Evolutionary conservation across 2,888 invertebrate species (phyloP), one percentile per base, ranked within the genome.

Genomic region (Capitulum mitella): DNA sequence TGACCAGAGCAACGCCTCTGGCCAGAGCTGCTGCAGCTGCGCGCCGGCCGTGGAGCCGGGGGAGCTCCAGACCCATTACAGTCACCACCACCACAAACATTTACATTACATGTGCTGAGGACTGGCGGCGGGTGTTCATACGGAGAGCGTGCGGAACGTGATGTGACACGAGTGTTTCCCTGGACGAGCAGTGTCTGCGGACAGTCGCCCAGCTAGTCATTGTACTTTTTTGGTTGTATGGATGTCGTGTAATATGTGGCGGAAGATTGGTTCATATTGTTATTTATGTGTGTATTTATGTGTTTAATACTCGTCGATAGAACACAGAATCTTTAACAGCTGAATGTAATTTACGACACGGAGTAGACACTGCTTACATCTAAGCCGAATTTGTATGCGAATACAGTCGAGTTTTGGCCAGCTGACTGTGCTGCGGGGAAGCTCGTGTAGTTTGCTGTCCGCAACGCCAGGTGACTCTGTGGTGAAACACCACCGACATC

Each of bases 251-350:
- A 22, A 2, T 34, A 32, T 78, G 51, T 78, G 51, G 10, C 40
- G 19, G 76, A 77, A 78, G 78, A 78, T 78, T 12, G 78, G 46
- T 78, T 46, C 77, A 78, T 78, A 77, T 78, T 77, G 77, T 12
- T 78, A 78, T 78, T 77, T 78, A 78, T 78, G 70, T 78, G 75
- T 78, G 74, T 78, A 46, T 78, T 34, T 78, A 46, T 78, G 75
- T 78, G 75, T 78, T 34, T 78, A 46, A 77, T 43, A 43, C 43
- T n/a, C n/a, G n/a, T n/a, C n/a, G n/a, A n/a, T n/a, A n/a, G n/a
- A n/a, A n/a, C n/a, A n/a, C n/a, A n/a, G n/a, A n/a, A n/a, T n/a
- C n/a, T n/a, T n/a, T n/a, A n/a, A n/a, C n/a, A n/a, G n/a, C n/a
- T n/a, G n/a, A n/a, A n/a, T n/a, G n/a, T n/a, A n/a, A n/a, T n/a